Base-by-base conservation (phyloP, 2,888 invertebrate species). In the Lymantria monacha region DNA sequence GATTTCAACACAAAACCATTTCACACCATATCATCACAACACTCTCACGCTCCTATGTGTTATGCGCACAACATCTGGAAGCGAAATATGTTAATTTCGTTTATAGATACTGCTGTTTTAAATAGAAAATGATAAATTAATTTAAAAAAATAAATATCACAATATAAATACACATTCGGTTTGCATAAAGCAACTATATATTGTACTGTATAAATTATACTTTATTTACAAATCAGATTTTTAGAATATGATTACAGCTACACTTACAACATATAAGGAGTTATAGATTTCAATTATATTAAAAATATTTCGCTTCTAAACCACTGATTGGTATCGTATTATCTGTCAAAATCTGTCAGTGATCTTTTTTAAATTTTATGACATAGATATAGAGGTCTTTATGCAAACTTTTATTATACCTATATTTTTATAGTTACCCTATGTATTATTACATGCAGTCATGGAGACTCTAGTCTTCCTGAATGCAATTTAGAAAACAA, bases 31-130 rank as follows among this genome's bases (percentile, higher is more conserved):
- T 55, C 43, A 44, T 33, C 58, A 61, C 51, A 50, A 49, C 53
- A 60, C 52, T 55, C 42, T 52, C 55, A 51, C 50, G 51, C 68
- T 72, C 68, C 66, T 59, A 61, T 66, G 61, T 69, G 59, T 68
- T 78, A 79, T 70, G 69, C 66, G 61, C 67, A 53, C 57, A 66
- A 55, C 73, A 81, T 84, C 85, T 85, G 81, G 50, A 84, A 85
- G 53, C 61, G 54, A 72, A 71, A 70, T 69, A 73, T 10, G 66
- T 72, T 66, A 70, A 59, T 66, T 57, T 57, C 75, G 65, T 79
- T 76, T 76, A 75, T 69, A 72, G 72, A 66, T 70, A 69, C 59
- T 70, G 63, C 63, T 70, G 64, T 61, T 66, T 57, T 55, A 66
- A 63, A 69, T 79, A 79, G 79, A 83, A 83, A 85, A 82, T 83